phyloP scores from a whole-genome alignment of 2,888 invertebrate genomes.

The Priocnemis perturbator region DNA sequence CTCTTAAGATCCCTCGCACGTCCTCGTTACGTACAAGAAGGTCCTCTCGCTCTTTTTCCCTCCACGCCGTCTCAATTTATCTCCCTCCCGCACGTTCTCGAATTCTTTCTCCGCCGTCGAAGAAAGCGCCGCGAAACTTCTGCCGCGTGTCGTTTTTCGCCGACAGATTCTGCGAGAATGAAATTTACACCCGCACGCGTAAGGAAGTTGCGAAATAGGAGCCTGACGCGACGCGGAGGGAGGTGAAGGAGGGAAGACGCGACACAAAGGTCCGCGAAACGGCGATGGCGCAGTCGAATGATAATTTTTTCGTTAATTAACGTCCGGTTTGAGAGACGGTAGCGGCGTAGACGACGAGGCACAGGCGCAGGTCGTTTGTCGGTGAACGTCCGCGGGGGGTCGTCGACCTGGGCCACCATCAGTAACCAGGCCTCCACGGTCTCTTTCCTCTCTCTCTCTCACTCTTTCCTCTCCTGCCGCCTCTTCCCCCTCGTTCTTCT shows the following conservation, averaged over 20 bases:
- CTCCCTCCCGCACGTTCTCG: no score
- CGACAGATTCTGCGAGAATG: no score
- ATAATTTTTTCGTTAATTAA: slow-evolving; percentile 65
- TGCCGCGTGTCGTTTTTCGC: no score
- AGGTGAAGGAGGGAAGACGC: no score
- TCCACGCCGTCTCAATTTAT: no score
- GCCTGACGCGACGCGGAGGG: no score
- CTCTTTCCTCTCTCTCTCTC: slow-evolving; percentile 22
- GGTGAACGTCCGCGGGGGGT: slow-evolving; percentile 73
- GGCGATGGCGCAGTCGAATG: no score
- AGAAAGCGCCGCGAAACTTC: no score
- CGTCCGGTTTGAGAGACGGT: slow-evolving; percentile 52
- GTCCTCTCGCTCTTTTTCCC: neutral
- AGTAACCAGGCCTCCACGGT: slow-evolving; percentile 21
- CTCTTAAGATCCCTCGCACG: slow-evolving; percentile 29
- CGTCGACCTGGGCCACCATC: slow-evolving; percentile 61
- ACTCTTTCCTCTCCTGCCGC: slow-evolving; percentile 6
- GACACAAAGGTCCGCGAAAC: no score
- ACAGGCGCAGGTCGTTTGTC: slow-evolving; percentile 59
- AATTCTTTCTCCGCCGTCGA: no score
- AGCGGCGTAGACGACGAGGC: slow-evolving; percentile 26
- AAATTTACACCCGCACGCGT: no score
- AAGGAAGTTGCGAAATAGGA: no score
- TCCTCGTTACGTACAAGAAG: slow-evolving; percentile 9
- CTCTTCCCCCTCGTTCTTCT: slow-evolving; percentile 10